phyloP scores from a whole-genome alignment of 2,888 invertebrate species.

The Drosophila pegasa region DNA sequence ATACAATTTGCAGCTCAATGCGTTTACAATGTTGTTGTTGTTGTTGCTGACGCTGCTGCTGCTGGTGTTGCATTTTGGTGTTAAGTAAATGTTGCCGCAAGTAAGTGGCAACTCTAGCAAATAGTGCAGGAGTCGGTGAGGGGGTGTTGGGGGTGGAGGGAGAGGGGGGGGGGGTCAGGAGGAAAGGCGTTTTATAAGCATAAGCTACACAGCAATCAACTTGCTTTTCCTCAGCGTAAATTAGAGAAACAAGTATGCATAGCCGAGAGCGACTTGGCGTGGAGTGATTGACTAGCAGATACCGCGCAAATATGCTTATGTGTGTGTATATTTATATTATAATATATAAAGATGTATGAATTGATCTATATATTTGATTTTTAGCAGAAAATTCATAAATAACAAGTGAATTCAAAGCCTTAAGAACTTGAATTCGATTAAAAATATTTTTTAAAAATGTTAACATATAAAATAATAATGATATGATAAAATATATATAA shows the following conservation, averaged over 20 bases:
- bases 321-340: no score
- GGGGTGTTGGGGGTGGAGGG: no score
- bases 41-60: conserved; percentile 24
- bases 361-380: no score
- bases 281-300: neutral
- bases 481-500: no score
- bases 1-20: conserved; percentile 71
- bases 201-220: conserved; percentile 46
- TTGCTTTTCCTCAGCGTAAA: conserved; percentile 12
- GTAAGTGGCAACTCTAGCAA: conserved; percentile 74
- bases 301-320: neutral
- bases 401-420: no score
- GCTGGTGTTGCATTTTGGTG: conserved; percentile 60
- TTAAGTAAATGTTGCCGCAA: conserved; percentile 79
- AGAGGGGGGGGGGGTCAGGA: neutral
- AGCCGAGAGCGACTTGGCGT: neutral
- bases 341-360: no score
- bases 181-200: conserved; percentile 8
- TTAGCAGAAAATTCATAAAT: no score
- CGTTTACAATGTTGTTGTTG: conserved; percentile 51
- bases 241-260: conserved; percentile 13
- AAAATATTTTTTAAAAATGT: no score
- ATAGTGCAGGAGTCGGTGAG: neutral
- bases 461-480: no score
- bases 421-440: no score